These are phyloP conservation scores for Epsilonema sp. DNA, from an alignment of 2,888 invertebrate species.

Conservation along the genomic window DNA sequence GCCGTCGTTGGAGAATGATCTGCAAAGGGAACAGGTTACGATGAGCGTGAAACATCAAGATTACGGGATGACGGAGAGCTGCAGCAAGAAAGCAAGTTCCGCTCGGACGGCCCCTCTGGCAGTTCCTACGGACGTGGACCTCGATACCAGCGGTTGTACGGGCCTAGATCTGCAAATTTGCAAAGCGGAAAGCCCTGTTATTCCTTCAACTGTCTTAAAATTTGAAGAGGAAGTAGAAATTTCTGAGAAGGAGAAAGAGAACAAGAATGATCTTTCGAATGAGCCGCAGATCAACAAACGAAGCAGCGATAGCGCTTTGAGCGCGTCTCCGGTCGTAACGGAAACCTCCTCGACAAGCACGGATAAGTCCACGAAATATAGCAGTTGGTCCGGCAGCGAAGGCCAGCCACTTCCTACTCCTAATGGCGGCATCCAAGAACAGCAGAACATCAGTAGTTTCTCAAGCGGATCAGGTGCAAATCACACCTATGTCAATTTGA, in stretches of 20 bases:
- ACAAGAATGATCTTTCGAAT: too few relatives aligned
- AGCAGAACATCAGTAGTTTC: not conserved
- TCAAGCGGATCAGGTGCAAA: not conserved
- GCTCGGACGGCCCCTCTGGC: conserved; percentile 1
- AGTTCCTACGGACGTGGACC: not conserved
- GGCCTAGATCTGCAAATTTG: too few relatives aligned
- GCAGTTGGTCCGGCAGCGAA: conserved; percentile 10
- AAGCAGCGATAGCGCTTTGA: conserved; percentile 11
- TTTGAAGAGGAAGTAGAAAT: too few relatives aligned
- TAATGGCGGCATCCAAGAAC: not conserved
- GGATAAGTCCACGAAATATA: conserved; percentile 2
- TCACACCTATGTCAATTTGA: conserved; percentile 7
- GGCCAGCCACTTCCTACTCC: not conserved
- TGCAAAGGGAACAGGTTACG: too few relatives aligned
- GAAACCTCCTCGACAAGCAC: not conserved
- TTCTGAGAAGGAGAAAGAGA: too few relatives aligned
- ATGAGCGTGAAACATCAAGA: too few relatives aligned
- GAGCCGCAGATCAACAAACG: too few relatives aligned
- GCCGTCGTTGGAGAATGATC: not conserved
- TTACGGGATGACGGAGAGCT: too few relatives aligned
- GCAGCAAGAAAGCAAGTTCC: not conserved
- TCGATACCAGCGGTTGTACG: too few relatives aligned
- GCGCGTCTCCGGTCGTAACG: conserved; percentile 13
- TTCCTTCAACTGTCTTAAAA: too few relatives aligned
- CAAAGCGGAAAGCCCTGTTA: too few relatives aligned